These are phyloP conservation scores for Leptosomus discolor DNA, from an alignment of 2,113 vertebrate species.

Conservation along the genomic window DNA sequence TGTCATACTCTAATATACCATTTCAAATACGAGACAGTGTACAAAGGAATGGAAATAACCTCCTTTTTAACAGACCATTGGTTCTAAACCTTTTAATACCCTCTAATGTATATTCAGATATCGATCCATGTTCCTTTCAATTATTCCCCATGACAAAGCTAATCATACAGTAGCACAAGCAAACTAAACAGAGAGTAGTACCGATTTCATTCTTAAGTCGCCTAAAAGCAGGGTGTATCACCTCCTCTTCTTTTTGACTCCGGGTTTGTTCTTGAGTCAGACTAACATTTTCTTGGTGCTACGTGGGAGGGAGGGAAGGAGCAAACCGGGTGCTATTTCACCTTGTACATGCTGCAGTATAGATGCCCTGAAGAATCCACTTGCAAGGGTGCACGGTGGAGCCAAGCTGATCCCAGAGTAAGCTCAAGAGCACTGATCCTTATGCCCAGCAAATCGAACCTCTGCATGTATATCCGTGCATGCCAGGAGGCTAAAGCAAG, in stretches of 20 bases:
- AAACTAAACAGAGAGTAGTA: not conserved
- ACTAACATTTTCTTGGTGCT: not conserved
- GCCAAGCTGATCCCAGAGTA: not conserved
- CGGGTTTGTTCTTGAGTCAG: not conserved
- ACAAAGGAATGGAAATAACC: not conserved
- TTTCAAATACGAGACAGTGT: not conserved
- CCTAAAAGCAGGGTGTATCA: not conserved
- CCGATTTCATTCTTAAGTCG: not conserved
- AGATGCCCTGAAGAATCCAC: not conserved
- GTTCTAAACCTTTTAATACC: not conserved
- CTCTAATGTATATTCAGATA: conserved; percentile 7
- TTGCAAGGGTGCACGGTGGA: accelerated
- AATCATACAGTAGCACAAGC: not conserved
- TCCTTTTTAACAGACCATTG: conserved; percentile 9
- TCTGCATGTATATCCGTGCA: accelerated
- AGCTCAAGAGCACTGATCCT: not conserved
- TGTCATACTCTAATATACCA: not conserved
- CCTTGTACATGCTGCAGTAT: accelerated
- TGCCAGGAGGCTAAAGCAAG: not conserved
- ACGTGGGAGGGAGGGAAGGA: not conserved
- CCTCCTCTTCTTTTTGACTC: not conserved
- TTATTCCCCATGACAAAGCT: conserved; percentile 9
- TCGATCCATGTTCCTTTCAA: not conserved
- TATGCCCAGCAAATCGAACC: not conserved
- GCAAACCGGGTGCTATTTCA: not conserved